Percentiles rank a stretch among this genome's conserved stretches.
These are phyloP conservation scores for Enteromius treurensis DNA, from an alignment of 2,797 vertebrate species.

Conservation along the genomic window DNA sequence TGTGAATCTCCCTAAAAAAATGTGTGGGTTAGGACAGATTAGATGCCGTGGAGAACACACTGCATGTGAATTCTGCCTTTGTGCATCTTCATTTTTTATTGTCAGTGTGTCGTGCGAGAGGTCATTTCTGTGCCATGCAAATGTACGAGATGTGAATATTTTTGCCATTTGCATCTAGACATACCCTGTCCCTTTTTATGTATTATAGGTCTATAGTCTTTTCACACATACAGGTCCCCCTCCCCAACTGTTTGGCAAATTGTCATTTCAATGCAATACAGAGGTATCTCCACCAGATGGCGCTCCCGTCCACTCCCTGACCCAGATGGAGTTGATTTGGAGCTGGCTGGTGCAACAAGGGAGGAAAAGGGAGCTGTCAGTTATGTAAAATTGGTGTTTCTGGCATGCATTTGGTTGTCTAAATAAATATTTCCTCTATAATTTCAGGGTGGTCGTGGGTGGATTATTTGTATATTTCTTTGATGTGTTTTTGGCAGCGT, in stretches of 20 bases:
- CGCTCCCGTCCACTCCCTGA: slow-evolving; percentile 26
- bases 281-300: slow-evolving; percentile 50
- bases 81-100: slow-evolving; percentile 83
- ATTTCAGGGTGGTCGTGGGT: slow-evolving; percentile 51
- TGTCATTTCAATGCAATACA: slow-evolving; percentile 78
- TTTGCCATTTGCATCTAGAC: slow-evolving; percentile 79
- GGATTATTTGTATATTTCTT: slow-evolving; percentile 37
- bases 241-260: slow-evolving; percentile 57
- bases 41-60: slow-evolving; percentile 81
- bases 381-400: slow-evolving; percentile 95
- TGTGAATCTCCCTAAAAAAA: slow-evolving; percentile 79
- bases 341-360: slow-evolving; percentile 80
- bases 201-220: slow-evolving; percentile 69
- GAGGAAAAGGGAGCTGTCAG: slow-evolving; percentile 84
- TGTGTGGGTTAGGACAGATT: slow-evolving; percentile 76
- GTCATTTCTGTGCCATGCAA: slow-evolving; percentile 80
- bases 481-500: slow-evolving; percentile 9
- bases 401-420: slow-evolving; percentile 90
- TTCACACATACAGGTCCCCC: slow-evolving; percentile 65
- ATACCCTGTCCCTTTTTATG: slow-evolving; percentile 77
- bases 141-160: slow-evolving; percentile 85
- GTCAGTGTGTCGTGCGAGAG: slow-evolving; percentile 90
- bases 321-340: slow-evolving; percentile 73
- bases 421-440: slow-evolving; percentile 83
- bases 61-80: slow-evolving; percentile 92